Evolutionary conservation across 2,888 invertebrate genomes (phyloP).

Genomic region (Minunthozetes semirufus): DNA sequence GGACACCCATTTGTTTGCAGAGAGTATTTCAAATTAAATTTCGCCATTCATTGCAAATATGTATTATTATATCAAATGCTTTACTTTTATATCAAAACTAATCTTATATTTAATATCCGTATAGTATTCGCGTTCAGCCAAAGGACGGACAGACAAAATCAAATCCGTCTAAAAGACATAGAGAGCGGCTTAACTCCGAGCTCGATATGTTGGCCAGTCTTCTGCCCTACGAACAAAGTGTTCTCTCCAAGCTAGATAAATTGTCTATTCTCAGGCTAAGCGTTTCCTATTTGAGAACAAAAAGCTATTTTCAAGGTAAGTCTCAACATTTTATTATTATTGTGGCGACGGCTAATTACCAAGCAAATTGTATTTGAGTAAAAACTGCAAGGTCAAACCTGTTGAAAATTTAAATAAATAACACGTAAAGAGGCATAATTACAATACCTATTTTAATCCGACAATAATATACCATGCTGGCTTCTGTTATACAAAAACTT

Average conservation of each 20-base stretch:
- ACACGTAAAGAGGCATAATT: too few species aligned
- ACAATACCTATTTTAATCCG: too few species aligned
- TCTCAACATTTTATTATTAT: too few species aligned
- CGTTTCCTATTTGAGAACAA: conserved; percentile 96
- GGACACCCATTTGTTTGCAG: conserved; percentile 18
- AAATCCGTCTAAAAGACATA: conserved; percentile 96
- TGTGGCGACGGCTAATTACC: too few species aligned
- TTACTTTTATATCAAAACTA: background rate
- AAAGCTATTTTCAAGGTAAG: conserved; percentile 99
- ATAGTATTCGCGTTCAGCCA: conserved; percentile 24
- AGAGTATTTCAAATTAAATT: conserved; percentile 7
- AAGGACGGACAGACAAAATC: conserved; percentile 67
- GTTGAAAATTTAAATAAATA: too few species aligned
- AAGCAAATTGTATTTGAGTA: too few species aligned
- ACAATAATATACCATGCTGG: too few species aligned
- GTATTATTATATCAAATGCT: background rate
- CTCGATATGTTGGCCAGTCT: conserved; percentile 91
- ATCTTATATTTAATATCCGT: background rate
- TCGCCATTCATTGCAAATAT: background rate
- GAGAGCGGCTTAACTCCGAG: conserved; percentile 95
- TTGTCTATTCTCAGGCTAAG: conserved; percentile 94
- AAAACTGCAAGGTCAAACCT: too few species aligned
- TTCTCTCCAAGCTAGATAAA: conserved; percentile 94
- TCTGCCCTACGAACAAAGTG: conserved; percentile 94
- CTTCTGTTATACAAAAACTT: too few species aligned